Evolutionary conservation across 2,113 vertebrate species (phyloP).

Genomic region (Plestiodon gilberti): DNA sequence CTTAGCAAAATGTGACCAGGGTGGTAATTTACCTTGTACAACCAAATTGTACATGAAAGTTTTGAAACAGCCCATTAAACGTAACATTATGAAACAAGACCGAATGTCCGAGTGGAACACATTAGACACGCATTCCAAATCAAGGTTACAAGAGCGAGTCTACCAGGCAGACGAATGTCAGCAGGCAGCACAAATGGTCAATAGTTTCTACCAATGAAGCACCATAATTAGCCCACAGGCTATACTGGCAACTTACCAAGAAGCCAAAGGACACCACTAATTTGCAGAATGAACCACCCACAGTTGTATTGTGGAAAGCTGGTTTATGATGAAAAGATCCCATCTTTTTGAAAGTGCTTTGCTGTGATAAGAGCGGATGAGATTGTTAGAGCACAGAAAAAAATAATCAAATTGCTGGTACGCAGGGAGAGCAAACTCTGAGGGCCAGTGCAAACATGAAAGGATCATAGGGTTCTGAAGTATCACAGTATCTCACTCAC

Average conservation of each 20-base stretch:
- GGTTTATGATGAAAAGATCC: slow-evolving; percentile 1
- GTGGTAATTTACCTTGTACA: slow-evolving; percentile 68
- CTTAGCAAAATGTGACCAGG: slow-evolving; percentile 51
- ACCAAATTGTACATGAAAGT: slow-evolving; percentile 72
- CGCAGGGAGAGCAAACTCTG: not conserved
- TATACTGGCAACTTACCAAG: slow-evolving; percentile 44
- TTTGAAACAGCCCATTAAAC: slow-evolving; percentile 76
- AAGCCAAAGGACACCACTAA: slow-evolving; percentile 33
- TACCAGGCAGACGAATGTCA: slow-evolving; percentile 48
- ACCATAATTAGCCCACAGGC: slow-evolving; percentile 47
- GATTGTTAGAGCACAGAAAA: accelerated
- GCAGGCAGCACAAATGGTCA: slow-evolving; percentile 74
- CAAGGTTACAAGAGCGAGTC: slow-evolving; percentile 59
- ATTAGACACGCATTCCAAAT: slow-evolving; percentile 80
- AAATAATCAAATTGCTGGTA: not conserved
- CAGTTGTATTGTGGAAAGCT: slow-evolving; percentile 39
- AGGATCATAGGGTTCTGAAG: not conserved
- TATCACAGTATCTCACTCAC: not conserved
- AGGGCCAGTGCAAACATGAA: not conserved
- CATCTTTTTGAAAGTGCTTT: not conserved
- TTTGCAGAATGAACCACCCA: slow-evolving; percentile 45
- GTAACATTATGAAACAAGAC: slow-evolving; percentile 74
- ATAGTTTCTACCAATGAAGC: slow-evolving; percentile 31
- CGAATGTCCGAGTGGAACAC: slow-evolving; percentile 71
- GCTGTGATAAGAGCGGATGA: accelerated